Conservation (phyloP, 1,140 invertebrate species). For the Physella acuta region DNA sequence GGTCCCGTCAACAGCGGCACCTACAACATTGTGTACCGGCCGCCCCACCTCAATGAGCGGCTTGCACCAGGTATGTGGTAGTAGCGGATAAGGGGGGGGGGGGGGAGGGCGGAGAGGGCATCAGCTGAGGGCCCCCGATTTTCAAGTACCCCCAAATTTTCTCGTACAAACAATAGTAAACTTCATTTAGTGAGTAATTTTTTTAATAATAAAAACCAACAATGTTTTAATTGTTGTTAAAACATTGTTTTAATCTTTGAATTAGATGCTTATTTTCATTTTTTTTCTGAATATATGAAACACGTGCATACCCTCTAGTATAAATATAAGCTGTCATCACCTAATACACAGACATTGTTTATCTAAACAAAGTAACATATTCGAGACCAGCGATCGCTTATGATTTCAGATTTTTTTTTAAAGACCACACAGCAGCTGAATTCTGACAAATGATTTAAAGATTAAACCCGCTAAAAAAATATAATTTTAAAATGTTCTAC, state of each 20-base stretch:
- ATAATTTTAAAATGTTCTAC: background rate
- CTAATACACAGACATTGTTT: no score
- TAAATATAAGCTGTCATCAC: no score
- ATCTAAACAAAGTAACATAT: no score
- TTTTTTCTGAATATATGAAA: no score
- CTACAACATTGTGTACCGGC: background rate
- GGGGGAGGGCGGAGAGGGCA: background rate
- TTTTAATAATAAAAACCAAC: background rate
- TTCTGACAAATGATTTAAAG: no score
- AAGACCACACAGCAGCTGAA: no score
- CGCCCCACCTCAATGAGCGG: background rate
- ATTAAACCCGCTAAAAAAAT: no score
- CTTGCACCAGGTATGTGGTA: background rate
- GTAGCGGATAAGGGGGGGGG: background rate
- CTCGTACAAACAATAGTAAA: background rate
- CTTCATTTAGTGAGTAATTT: background rate
- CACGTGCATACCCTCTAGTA: no score
- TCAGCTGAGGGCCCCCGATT: slow-evolving; percentile 11
- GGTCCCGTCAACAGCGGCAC: background rate
- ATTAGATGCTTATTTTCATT: no score
- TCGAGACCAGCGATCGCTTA: no score
- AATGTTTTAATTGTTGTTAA: background rate
- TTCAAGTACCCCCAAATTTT: background rate
- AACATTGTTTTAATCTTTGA: background rate
- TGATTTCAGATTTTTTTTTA: no score